These are phyloP conservation scores for Parus major DNA, from an alignment of 2,113 vertebrate species.

Conservation along the genomic window DNA sequence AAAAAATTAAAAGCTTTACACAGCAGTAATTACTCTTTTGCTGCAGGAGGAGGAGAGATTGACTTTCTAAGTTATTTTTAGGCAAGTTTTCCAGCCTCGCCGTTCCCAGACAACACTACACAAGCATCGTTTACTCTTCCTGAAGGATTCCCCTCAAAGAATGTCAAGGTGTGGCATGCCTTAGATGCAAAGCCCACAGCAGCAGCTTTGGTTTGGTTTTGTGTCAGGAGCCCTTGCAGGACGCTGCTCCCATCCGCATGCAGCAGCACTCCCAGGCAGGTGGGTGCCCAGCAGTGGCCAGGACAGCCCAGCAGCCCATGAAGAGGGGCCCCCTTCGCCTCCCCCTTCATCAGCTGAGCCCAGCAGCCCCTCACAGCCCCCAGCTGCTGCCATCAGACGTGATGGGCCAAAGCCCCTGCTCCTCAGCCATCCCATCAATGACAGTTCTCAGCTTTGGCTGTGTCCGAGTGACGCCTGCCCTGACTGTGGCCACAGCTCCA, in stretches of 20 bases:
- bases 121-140: not conserved
- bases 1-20: conserved; percentile 51
- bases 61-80: conserved; percentile 21
- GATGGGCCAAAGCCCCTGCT: not conserved
- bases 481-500: not conserved
- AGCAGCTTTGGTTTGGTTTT: not conserved
- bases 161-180: not conserved
- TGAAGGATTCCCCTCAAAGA: not conserved
- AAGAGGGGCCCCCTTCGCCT: not conserved
- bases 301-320: not conserved
- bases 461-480: fast-evolving
- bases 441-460: not conserved
- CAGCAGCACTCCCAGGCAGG: fast-evolving
- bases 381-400: not conserved
- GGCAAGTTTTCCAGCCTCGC: not conserved
- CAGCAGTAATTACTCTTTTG: conserved; percentile 40
- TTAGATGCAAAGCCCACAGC: fast-evolving
- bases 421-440: fast-evolving
- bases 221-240: fast-evolving
- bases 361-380: not conserved
- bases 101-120: not conserved
- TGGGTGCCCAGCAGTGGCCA: fast-evolving
- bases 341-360: not conserved
- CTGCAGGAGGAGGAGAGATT: not conserved
- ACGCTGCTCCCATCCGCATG: fast-evolving